A percentile compares a stretch with the other conserved stretches of the same genome.
Evolutionary conservation across 1,140 invertebrate genomes (phyloP).

Genomic region (Platorchestia sp.): DNA sequence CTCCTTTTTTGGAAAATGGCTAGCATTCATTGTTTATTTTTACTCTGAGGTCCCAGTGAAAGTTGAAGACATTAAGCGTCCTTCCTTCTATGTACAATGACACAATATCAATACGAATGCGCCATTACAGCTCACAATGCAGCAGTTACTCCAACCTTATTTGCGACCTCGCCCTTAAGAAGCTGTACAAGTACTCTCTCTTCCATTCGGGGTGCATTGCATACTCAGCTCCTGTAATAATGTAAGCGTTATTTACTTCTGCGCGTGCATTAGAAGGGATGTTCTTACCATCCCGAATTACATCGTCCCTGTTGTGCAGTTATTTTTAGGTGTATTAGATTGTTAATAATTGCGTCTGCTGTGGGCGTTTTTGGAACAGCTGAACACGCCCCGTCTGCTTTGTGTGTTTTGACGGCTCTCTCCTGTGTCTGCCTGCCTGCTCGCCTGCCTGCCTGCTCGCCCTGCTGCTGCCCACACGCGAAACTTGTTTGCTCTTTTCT

Average conservation of each 20-base stretch:
- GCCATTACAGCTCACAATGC: not conserved
- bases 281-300: not conserved
- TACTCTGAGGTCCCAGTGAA: not conserved
- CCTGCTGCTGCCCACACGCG: not conserved
- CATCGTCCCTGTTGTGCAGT: not conserved
- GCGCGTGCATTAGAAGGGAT: not conserved
- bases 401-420: not conserved
- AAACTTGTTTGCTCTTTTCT: not conserved
- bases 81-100: not conserved
- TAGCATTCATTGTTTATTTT: not conserved
- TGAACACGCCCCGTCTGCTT: not conserved
- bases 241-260: not conserved
- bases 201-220: not conserved
- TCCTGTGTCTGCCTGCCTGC: not conserved
- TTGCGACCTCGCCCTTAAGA: not conserved
- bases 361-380: not conserved
- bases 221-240: not conserved
- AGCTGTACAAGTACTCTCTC: not conserved
- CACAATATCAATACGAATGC: not conserved
- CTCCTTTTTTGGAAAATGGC: not conserved
- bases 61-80: not conserved
- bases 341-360: not conserved
- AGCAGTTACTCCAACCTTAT: not conserved
- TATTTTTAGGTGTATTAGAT: not conserved
- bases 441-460: not conserved